phyloP scores from a whole-genome alignment of 2,888 invertebrate genomes.

The Oasisia sp. region DNA sequence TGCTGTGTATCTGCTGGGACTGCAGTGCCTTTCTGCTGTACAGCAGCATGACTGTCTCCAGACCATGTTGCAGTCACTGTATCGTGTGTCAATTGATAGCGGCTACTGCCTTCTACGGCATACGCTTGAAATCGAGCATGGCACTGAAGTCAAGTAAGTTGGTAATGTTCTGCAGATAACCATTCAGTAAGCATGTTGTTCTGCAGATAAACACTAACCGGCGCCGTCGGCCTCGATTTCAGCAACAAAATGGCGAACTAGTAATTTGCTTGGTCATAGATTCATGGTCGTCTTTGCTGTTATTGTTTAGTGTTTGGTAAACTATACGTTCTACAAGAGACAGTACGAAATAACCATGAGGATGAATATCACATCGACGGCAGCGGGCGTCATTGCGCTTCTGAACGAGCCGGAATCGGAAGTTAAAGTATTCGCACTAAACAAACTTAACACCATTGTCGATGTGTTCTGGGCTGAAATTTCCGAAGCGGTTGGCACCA shows the following conservation, averaged over 20 bases:
- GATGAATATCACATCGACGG: conserved; percentile 56
- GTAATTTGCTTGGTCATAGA: background rate
- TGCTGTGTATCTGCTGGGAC: no score
- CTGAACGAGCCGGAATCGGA: conserved; percentile 94
- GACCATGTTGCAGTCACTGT: no score
- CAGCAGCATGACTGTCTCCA: no score
- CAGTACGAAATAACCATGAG: conserved; percentile 40
- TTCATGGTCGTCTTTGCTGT: background rate
- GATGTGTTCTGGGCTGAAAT: conserved; percentile 99
- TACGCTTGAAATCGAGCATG: background rate
- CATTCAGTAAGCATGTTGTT: background rate
- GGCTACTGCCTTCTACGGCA: no score
- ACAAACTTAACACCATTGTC: conserved; percentile 91
- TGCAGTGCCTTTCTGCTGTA: no score
- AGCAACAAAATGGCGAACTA: background rate
- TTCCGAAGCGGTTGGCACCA: conserved; percentile 96
- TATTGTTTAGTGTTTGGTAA: conserved; percentile 5
- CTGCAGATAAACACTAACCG: background rate
- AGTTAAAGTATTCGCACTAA: conserved; percentile 88
- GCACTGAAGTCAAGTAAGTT: background rate
- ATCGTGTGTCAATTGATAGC: no score
- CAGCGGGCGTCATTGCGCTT: conserved; percentile 93
- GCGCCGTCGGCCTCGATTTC: background rate
- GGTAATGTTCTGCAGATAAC: background rate
- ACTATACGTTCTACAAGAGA: background rate